Percentiles rank a stretch among this genome's conserved stretches.
Evolutionary conservation across 2,797 vertebrate genomes (phyloP).

Genomic region (Ispidina picta): DNA sequence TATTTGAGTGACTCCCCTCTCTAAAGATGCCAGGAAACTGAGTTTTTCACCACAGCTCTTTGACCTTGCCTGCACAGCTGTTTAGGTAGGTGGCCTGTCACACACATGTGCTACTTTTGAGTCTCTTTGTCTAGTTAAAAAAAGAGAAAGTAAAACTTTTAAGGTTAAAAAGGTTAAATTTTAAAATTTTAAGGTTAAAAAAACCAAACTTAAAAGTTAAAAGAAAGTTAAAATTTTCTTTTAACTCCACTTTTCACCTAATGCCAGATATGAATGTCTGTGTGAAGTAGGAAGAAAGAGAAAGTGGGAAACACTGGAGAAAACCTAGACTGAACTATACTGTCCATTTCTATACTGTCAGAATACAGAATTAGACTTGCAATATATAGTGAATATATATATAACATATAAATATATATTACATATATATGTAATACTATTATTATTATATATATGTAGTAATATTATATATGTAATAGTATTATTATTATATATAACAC

Average conservation of each 20-base stretch:
- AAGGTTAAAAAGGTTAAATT: too few relatives aligned
- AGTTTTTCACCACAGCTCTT: background rate
- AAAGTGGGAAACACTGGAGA: background rate
- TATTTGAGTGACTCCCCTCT: background rate
- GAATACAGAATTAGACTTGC: background rate
- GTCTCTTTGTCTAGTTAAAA: background rate
- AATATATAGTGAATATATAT: background rate
- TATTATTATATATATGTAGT: too few relatives aligned
- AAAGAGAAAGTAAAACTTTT: too few relatives aligned
- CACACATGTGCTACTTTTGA: accelerated
- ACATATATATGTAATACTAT: too few relatives aligned
- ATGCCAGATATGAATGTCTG: background rate
- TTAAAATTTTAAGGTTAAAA: too few relatives aligned
- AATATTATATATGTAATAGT: too few relatives aligned
- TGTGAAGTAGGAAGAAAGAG: background rate
- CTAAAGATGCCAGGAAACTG: background rate
- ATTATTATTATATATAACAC: too few relatives aligned
- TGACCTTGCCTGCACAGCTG: background rate
- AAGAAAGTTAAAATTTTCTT: background rate
- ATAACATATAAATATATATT: background rate
- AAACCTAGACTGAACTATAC: background rate
- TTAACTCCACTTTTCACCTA: background rate
- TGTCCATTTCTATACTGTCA: background rate
- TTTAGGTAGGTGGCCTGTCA: background rate
- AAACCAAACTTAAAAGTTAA: too few relatives aligned